Conservation (phyloP, 2,113 vertebrate species). For the Chrysemys picta region DNA sequence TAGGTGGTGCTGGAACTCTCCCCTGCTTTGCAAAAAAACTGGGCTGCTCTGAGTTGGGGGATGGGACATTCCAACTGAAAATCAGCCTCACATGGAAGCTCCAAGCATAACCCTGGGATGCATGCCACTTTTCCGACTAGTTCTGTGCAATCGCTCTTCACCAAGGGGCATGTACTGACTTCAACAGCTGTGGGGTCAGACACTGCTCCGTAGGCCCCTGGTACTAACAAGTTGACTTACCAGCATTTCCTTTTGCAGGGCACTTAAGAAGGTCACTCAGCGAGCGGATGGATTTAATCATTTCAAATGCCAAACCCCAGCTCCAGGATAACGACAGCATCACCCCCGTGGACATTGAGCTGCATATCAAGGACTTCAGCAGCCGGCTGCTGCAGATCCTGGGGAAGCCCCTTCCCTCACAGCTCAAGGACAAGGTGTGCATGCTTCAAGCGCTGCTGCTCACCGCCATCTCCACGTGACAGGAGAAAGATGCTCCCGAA, state of each 20-base stretch:
- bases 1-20: not conserved
- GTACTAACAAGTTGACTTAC: not conserved
- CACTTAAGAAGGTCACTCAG: conserved; percentile 74
- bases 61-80: not conserved
- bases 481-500: not conserved
- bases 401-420: conserved; percentile 78
- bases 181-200: not conserved
- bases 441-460: conserved; percentile 80
- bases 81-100: no score
- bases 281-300: conserved; percentile 76
- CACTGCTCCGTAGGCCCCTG: not conserved
- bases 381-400: conserved; percentile 76
- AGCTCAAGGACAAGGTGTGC: conserved; percentile 82
- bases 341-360: conserved; percentile 73
- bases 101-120: no score
- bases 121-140: no score
- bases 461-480: conserved; percentile 15
- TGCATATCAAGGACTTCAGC: conserved; percentile 79
- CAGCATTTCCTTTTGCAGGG: conserved; percentile 68
- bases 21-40: not conserved
- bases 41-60: not conserved
- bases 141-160: no score
- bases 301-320: conserved; percentile 73
- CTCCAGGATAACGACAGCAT: conserved; percentile 80
- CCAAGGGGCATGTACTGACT: no score